phyloP scores from a whole-genome alignment of 2,113 vertebrate species.

The Salvelinus namaycush region DNA sequence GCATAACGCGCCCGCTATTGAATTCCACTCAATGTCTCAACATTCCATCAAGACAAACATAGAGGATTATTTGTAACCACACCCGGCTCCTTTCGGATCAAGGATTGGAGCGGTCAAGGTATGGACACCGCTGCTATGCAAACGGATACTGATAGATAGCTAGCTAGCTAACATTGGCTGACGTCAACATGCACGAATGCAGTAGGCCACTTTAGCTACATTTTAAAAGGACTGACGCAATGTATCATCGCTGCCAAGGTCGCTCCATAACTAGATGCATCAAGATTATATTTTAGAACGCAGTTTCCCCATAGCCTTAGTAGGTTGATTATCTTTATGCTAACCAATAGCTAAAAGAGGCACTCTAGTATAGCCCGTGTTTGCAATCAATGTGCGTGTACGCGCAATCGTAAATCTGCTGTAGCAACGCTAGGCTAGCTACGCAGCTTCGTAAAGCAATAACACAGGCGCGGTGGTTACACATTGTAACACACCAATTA shows the following conservation, averaged over 20 bases:
- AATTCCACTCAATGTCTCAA: constrained; percentile 44
- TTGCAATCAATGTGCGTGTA: constrained; percentile 51
- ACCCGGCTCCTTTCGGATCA: constrained; percentile 70
- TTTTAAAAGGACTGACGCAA: not conserved
- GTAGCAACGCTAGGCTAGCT: constrained; percentile 42
- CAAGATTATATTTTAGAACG: not conserved
- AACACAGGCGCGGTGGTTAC: not conserved
- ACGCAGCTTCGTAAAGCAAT: constrained; percentile 44
- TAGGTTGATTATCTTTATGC: no score
- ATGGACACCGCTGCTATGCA: constrained; percentile 48
- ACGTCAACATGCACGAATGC: not conserved
- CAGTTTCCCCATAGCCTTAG: not conserved
- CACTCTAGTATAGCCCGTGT: constrained; percentile 53
- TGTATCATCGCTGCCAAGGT: not conserved
- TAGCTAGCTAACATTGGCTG: not conserved
- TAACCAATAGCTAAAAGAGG: not conserved
- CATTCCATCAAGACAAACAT: constrained; percentile 37
- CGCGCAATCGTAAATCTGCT: constrained; percentile 60
- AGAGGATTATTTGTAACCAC: constrained; percentile 64
- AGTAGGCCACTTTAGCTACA: not conserved
- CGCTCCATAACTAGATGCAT: not conserved
- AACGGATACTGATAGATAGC: constrained; percentile 17
- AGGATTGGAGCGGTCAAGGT: constrained; percentile 65
- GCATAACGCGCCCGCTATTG: constrained; percentile 40
- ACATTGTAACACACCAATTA: no score